Evolutionary conservation across 2,888 invertebrate genomes (phyloP).

Genomic region (Heliconius sara): DNA sequence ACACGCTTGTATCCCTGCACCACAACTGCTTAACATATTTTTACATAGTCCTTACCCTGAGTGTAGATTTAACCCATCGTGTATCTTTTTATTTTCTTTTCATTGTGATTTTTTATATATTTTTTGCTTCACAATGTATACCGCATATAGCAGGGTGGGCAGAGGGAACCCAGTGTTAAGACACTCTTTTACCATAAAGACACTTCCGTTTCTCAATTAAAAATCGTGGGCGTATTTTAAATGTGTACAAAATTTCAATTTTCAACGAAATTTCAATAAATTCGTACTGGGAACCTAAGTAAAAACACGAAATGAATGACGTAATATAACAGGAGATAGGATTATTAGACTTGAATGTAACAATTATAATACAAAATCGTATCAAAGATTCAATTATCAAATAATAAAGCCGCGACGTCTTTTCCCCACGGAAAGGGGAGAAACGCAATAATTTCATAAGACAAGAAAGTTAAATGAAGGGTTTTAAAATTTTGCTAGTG

Average conservation of each 20-base stretch:
- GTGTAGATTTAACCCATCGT: neutral
- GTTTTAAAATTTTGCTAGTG: neutral
- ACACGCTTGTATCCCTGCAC: no score
- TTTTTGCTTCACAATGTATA: no score
- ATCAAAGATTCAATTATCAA: conserved; percentile 25
- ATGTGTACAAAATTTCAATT: neutral
- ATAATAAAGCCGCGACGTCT: conserved; percentile 25
- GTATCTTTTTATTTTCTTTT: no score
- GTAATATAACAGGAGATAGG: conserved; percentile 1
- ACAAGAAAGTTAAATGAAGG: conserved; percentile 17
- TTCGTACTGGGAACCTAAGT: neutral
- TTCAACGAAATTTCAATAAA: neutral
- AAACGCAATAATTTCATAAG: conserved; percentile 17
- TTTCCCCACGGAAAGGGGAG: conserved; percentile 22
- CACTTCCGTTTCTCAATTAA: no score
- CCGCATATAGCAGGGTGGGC: no score
- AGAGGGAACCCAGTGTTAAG: no score
- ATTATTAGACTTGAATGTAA: conserved; percentile 2
- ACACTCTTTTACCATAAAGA: no score
- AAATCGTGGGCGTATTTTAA: no score
- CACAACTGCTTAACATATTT: neutral
- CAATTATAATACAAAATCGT: conserved; percentile 21
- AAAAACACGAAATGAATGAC: neutral
- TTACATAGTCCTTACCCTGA: neutral
- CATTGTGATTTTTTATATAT: no score